Percentiles rank a stretch among this genome's conserved stretches.
Evolutionary conservation across 2,797 vertebrate genomes (phyloP).

Genomic region (Trachurus trachurus): DNA sequence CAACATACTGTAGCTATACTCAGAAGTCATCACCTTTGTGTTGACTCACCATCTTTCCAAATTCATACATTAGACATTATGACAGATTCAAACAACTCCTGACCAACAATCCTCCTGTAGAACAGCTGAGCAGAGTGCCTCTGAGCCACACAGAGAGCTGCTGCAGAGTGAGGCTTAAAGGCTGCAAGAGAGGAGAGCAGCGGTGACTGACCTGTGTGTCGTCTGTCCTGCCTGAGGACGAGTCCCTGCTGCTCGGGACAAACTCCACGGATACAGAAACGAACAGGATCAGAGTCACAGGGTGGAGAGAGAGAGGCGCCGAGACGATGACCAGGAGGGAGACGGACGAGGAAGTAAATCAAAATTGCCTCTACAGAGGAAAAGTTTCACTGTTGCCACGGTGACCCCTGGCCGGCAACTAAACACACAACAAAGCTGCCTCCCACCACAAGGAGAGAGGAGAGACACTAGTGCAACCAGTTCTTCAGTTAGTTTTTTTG

Average conservation of each 20-base stretch:
- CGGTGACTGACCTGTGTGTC: not conserved
- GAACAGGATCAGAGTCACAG: not conserved
- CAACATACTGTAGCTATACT: too few relatives aligned
- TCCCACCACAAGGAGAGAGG: not conserved
- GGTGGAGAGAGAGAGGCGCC: not conserved
- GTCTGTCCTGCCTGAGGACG: not conserved
- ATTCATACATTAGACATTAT: too few relatives aligned
- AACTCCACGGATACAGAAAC: not conserved
- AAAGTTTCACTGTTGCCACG: constrained; percentile 48
- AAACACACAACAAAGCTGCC: constrained; percentile 27
- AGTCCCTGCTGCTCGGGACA: not conserved
- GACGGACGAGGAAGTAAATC: constrained; percentile 3
- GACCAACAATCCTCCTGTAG: not conserved
- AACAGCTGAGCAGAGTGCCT: not conserved
- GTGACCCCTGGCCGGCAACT: constrained; percentile 30
- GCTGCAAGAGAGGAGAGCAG: not conserved
- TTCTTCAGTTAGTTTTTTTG: not conserved
- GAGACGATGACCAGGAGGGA: not conserved
- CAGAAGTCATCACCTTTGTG: too few relatives aligned
- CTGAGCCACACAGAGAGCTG: not conserved
- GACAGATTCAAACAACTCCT: too few relatives aligned
- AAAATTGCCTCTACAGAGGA: not conserved
- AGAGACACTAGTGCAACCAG: not conserved
- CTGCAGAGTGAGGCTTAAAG: too few relatives aligned
- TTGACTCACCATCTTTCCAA: too few relatives aligned